Evolutionary conservation across 2,113 vertebrate genomes (phyloP).

Genomic region (Podiceps cristatus): DNA sequence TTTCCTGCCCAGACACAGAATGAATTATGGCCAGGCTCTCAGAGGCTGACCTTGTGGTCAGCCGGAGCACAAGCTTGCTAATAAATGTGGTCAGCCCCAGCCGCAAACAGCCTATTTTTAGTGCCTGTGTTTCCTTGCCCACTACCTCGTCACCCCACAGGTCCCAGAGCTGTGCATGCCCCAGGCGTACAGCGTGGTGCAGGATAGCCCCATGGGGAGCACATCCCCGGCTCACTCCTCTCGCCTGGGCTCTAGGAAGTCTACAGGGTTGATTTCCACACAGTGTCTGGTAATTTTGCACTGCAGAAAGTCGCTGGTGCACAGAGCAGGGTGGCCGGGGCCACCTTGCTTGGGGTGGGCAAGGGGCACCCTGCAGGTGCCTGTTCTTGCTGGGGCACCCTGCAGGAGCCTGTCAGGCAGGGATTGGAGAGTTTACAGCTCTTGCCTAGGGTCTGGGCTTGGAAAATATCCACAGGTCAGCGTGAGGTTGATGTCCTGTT

Average conservation of each 20-base stretch:
- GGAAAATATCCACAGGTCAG: neutral
- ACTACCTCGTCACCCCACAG: neutral
- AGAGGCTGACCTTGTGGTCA: constrained; percentile 61
- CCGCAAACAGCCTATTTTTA: constrained; percentile 33
- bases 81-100: constrained; percentile 53
- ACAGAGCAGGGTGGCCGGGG: fast-evolving
- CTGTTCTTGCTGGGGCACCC: neutral
- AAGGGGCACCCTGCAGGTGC: fast-evolving
- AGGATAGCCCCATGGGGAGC: neutral
- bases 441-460: neutral
- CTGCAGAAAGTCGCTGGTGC: fast-evolving
- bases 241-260: neutral
- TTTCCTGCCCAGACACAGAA: constrained; percentile 49
- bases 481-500: fast-evolving
- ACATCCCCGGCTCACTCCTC: fast-evolving
- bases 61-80: constrained; percentile 22
- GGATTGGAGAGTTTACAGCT: neutral
- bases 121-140: constrained; percentile 6
- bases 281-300: neutral
- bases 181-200: fast-evolving
- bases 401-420: neutral
- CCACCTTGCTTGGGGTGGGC: no score
- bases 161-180: neutral
- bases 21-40: constrained; percentile 39
- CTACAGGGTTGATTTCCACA: fast-evolving